Evolutionary conservation across 2,888 invertebrate species (phyloP), one percentile per base, ranked within the genome.

Genomic region (Tridacna crocea): DNA sequence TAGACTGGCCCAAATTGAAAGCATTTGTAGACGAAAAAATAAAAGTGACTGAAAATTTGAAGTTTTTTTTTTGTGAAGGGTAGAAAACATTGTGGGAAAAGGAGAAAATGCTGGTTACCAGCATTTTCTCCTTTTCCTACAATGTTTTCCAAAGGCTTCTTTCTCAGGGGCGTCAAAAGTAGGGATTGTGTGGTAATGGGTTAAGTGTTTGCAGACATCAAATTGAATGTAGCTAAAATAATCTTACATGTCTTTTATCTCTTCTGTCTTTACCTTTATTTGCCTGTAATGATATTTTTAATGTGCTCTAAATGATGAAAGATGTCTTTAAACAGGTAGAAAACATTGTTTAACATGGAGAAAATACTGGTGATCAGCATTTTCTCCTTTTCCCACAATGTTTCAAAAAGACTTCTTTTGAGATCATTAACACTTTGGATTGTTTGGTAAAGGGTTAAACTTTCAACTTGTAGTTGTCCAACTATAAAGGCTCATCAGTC

Each of bases 1-100:
- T 4, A 36, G 36, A 36, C 36, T 36, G 2, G 36, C 8, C 36
- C 36, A 36, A 8, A 36, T 36, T 36, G 36, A 36, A 36, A 36
- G 36, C 36, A 55, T 19, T 55, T 55, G 17, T 10, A 55, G 55
- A 55, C n/a, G 10, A 55, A 1, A n/a, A 55, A 55, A 55, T 19
- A 55, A 19, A 22, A 3, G 22, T 61, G n/a, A 22, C 8, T 61
- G 4, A 22, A n/a, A n/a, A 22, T 11, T 17, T 19, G 61, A n/a
- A 22, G n/a, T 61, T n/a, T 61, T 0, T 61, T 0, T 22, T 24
- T 24, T 22, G 22, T 3, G 22, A 15, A 15, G 11, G 24, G 6
- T 24, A 63, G 63, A 63, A 63, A 63, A 63, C 26, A 63, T 63
- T 63, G 63, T 63, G 63, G 26, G 24, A 63, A 63, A 63, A 26